Conservation (phyloP, 2,113 vertebrate genomes). For the Psittacara wagleri region DNA sequence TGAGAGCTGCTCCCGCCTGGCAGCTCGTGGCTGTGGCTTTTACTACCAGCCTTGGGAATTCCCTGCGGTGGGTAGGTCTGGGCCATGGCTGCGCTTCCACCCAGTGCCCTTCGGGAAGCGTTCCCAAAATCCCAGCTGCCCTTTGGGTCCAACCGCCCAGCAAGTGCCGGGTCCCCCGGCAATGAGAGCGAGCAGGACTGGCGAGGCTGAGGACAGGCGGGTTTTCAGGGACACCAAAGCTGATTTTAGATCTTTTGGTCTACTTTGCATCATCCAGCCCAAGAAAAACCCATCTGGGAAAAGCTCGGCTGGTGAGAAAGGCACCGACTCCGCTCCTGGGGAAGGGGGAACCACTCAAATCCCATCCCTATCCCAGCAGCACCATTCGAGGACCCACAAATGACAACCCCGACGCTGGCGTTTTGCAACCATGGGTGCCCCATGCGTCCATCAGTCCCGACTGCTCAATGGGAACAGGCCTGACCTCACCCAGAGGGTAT, state of each 20-base stretch:
- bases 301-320: neutral
- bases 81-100: fast-evolving
- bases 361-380: neutral
- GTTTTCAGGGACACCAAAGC: fast-evolving
- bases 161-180: neutral
- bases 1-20: neutral
- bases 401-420: fast-evolving
- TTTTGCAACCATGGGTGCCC: neutral
- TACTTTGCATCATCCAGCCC: neutral
- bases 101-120: fast-evolving
- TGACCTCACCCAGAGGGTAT: neutral
- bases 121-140: neutral
- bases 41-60: neutral
- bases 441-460: neutral
- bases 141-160: neutral
- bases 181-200: fast-evolving
- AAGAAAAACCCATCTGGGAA: neutral
- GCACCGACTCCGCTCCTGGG: fast-evolving
- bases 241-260: fast-evolving
- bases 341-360: neutral
- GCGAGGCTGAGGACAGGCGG: fast-evolving
- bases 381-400: neutral
- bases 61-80: neutral
- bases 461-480: neutral
- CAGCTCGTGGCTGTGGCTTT: fast-evolving